phyloP scores from a whole-genome alignment of 2,797 vertebrate genomes.

The Acestrorhynchus altus region DNA sequence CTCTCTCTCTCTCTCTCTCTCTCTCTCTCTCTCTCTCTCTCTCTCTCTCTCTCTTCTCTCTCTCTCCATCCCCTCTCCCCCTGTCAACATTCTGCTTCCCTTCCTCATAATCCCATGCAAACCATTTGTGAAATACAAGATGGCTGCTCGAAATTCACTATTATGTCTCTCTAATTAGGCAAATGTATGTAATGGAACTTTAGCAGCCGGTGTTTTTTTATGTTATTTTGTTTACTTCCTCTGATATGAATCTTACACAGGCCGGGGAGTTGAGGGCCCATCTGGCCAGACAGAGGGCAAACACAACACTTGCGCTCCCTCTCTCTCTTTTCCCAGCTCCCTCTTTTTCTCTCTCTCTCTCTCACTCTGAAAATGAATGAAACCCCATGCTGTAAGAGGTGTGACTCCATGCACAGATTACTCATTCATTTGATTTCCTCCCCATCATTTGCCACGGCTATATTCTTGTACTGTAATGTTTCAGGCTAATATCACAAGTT shows the following conservation, averaged over 20 bases:
- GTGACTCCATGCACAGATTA: conserved; percentile 56
- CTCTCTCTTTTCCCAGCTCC: background rate
- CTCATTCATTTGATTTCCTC: conserved; percentile 74
- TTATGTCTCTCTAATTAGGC: conserved; percentile 65
- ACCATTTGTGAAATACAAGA: conserved; percentile 64
- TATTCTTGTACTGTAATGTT: conserved; percentile 23
- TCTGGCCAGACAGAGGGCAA: conserved; percentile 47
- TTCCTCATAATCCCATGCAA: conserved; percentile 59
- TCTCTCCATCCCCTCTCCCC: conserved; percentile 44
- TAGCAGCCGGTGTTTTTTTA: conserved; percentile 50
- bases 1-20: conserved; percentile 19
- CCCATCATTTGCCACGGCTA: conserved; percentile 66
- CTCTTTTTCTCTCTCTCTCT: background rate
- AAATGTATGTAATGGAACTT: conserved; percentile 59
- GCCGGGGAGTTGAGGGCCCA: conserved; percentile 57
- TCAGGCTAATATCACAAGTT: conserved; percentile 23
- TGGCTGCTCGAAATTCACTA: conserved; percentile 59
- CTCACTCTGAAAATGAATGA: background rate
- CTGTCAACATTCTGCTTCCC: conserved; percentile 51
- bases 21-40: conserved; percentile 15
- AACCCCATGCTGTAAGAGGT: conserved; percentile 4
- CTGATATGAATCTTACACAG: conserved; percentile 57
- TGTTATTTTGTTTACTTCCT: conserved; percentile 36
- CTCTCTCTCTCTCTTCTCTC: conserved; percentile 4
- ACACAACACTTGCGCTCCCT: conserved; percentile 4